A percentile compares a stretch with the other conserved stretches of the same genome.
Conservation (phyloP, 2,797 vertebrate species). For the Danio tinwini region DNA sequence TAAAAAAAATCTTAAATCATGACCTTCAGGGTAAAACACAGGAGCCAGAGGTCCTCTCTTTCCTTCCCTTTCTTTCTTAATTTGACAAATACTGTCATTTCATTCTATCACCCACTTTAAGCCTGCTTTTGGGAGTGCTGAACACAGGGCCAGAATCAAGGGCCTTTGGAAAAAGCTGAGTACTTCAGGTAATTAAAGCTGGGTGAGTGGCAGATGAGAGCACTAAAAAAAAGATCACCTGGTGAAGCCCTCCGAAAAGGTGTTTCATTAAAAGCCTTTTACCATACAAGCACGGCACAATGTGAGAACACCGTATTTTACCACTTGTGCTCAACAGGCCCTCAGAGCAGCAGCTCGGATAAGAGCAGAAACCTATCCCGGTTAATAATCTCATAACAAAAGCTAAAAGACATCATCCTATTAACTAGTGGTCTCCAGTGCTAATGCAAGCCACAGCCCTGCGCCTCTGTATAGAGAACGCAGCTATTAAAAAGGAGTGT, state of each 20-base stretch:
- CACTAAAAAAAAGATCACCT: conserved; percentile 90
- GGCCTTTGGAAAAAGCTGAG: conserved; percentile 78
- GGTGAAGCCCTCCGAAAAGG: conserved; percentile 87
- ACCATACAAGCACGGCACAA: conserved; percentile 81
- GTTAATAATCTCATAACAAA: conserved; percentile 99
- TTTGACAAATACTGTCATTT: conserved; percentile 72
- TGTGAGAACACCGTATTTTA: conserved; percentile 87
- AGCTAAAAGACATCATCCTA: conserved; percentile 99
- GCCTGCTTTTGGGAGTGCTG: conserved; percentile 61
- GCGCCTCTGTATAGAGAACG: conserved; percentile 91
- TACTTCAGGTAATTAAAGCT: conserved; percentile 94
- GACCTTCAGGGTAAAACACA: conserved; percentile 66
- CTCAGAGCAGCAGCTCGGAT: conserved; percentile 86
- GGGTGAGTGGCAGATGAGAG: conserved; percentile 87
- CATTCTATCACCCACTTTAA: conserved; percentile 68
- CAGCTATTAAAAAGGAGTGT: conserved; percentile 86
- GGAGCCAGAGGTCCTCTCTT: conserved; percentile 58
- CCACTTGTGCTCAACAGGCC: conserved; percentile 92
- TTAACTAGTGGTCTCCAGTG: conserved; percentile 98
- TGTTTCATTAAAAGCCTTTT: conserved; percentile 91
- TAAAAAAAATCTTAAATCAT: conserved; percentile 71
- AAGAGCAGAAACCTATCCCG: conserved; percentile 92
- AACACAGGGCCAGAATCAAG: conserved; percentile 71
- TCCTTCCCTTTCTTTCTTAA: conserved; percentile 72
- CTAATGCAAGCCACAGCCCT: conserved; percentile 93